These are phyloP conservation scores for Drosophila kanapiae DNA, from an alignment of 1,140 invertebrate genomes.

Conservation along the genomic window DNA sequence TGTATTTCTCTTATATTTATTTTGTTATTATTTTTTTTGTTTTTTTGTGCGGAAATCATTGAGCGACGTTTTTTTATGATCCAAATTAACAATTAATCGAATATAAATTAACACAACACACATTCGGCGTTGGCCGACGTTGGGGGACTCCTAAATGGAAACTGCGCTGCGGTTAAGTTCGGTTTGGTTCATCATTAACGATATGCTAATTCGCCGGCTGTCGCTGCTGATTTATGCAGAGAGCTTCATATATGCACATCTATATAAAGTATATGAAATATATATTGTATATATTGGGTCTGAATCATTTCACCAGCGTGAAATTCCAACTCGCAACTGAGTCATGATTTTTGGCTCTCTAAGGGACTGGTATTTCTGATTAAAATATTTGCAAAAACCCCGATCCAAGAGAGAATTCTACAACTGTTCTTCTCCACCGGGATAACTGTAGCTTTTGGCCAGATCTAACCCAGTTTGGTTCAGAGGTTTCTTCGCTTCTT, in stretches of 20 bases:
- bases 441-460: constrained; percentile 9
- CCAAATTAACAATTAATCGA: constrained; percentile 75
- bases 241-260: too few relatives aligned
- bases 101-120: constrained; percentile 76
- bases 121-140: constrained; percentile 35
- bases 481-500: background rate
- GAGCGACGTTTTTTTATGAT: constrained; percentile 57
- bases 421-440: constrained; percentile 19
- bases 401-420: constrained; percentile 9
- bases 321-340: constrained; percentile 33
- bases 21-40: background rate
- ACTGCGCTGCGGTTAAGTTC: background rate
- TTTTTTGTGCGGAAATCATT: constrained; percentile 62
- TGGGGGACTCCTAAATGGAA: constrained; percentile 12
- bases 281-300: constrained; percentile 5
- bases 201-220: constrained; percentile 39
- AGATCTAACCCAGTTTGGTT: constrained; percentile 10
- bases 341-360: constrained; percentile 7
- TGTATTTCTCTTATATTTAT: background rate
- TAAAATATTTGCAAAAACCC: too few relatives aligned
- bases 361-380: background rate
- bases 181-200: constrained; percentile 31
- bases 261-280: constrained; percentile 5
- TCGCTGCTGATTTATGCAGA: constrained; percentile 42
- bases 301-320: constrained; percentile 24